Evolutionary conservation across 2,797 vertebrate genomes (phyloP).

Genomic region (Pseudochirops cupreus): DNA sequence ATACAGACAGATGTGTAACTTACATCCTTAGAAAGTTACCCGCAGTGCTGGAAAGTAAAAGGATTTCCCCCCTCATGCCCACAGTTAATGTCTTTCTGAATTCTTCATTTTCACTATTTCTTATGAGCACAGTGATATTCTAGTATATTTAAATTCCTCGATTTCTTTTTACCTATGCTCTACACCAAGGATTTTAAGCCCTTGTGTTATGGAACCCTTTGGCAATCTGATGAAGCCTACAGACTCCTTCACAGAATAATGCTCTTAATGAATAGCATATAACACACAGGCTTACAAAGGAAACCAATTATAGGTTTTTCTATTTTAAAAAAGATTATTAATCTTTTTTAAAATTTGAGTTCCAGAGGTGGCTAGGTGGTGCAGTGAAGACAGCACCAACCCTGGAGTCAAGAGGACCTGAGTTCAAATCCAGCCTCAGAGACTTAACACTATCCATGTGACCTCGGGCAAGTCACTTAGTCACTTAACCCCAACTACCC

Average conservation of each 20-base stretch:
- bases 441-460: too few species aligned
- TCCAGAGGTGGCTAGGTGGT: too few species aligned
- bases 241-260: neutral
- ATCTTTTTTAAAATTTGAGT: neutral
- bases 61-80: neutral
- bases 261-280: neutral
- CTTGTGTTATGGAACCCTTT: neutral
- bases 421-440: too few species aligned
- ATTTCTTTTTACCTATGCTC: neutral
- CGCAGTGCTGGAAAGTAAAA: neutral
- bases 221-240: neutral
- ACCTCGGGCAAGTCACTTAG: too few species aligned
- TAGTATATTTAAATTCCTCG: neutral
- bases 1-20: neutral
- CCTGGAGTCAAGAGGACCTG: too few species aligned
- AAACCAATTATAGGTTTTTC: neutral
- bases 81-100: neutral
- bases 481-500: too few species aligned
- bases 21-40: neutral
- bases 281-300: neutral
- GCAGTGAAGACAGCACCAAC: too few species aligned
- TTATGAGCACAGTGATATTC: neutral
- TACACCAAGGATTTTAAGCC: neutral
- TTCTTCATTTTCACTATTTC: neutral
- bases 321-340: neutral